These are phyloP conservation scores for Lamproptera curius DNA, from an alignment of 2,888 invertebrate species.

Conservation along the genomic window DNA sequence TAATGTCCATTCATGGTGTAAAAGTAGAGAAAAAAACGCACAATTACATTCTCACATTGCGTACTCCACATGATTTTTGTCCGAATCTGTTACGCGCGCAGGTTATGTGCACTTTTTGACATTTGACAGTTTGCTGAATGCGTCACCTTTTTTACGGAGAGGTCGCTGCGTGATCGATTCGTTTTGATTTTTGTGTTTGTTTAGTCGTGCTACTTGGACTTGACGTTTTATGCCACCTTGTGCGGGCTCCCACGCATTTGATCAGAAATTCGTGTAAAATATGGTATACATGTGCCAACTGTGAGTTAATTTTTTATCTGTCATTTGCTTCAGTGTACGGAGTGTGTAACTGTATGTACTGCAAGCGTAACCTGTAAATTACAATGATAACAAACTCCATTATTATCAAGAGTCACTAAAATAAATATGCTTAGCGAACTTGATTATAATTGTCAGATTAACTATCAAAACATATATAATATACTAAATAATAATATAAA, in stretches of 20 bases:
- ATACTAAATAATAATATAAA: no score
- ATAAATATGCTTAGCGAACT: no score
- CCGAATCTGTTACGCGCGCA: constrained; percentile 23
- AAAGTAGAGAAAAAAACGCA: constrained; percentile 35
- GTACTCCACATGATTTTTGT: constrained; percentile 34
- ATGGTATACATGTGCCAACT: no score
- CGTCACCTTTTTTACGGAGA: constrained; percentile 38
- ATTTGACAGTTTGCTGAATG: constrained; percentile 35
- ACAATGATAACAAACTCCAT: no score
- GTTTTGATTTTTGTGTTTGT: constrained; percentile 64
- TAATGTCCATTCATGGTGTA: constrained; percentile 59
- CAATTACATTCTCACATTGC: constrained; percentile 53
- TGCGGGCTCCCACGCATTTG: constrained; percentile 53
- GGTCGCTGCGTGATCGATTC: constrained; percentile 58
- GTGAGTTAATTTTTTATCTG: no score
- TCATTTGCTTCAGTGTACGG: no score
- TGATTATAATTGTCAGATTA: no score
- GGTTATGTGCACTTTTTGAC: constrained; percentile 31
- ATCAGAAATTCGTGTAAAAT: no score
- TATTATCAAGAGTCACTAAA: no score
- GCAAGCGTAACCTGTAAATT: no score
- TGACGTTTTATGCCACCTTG: constrained; percentile 43
- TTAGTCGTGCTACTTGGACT: constrained; percentile 43
- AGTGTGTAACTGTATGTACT: no score
- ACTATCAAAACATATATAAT: no score